These are phyloP conservation scores for Tyrannus savana DNA, from an alignment of 2,113 vertebrate species.

Conservation along the genomic window DNA sequence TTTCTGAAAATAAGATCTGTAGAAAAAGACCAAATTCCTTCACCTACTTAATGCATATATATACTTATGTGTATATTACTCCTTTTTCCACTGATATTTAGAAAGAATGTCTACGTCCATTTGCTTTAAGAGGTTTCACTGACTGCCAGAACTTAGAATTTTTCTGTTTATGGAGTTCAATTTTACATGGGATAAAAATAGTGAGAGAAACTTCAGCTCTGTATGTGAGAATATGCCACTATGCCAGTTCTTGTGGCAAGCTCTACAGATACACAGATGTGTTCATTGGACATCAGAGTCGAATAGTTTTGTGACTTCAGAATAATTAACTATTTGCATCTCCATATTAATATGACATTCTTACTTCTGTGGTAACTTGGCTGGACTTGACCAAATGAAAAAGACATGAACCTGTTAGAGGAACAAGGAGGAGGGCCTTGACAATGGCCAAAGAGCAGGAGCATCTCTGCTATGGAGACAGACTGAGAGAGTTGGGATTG, in stretches of 20 bases:
- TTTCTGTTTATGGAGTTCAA: neutral
- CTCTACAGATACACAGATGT: neutral
- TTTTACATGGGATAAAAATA: neutral
- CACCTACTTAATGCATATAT: neutral
- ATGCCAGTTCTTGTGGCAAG: neutral
- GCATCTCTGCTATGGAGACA: neutral
- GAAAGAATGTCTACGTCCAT: neutral
- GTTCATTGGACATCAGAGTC: neutral
- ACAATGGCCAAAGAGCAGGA: neutral
- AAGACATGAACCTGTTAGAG: neutral
- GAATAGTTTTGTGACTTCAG: neutral
- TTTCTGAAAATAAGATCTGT: neutral
- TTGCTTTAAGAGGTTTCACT: neutral
- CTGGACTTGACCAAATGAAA: neutral
- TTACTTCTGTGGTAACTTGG: neutral
- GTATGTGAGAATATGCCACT: neutral
- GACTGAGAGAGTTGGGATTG: neutral
- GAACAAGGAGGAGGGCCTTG: fast-evolving
- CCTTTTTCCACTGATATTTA: neutral
- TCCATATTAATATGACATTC: neutral
- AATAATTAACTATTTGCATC: neutral
- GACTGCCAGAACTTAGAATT: neutral
- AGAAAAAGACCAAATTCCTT: neutral
- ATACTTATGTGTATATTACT: neutral
- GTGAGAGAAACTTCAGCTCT: neutral